phyloP scores from a whole-genome alignment of 2,888 invertebrate genomes.

The Andrena hattorfiana region DNA sequence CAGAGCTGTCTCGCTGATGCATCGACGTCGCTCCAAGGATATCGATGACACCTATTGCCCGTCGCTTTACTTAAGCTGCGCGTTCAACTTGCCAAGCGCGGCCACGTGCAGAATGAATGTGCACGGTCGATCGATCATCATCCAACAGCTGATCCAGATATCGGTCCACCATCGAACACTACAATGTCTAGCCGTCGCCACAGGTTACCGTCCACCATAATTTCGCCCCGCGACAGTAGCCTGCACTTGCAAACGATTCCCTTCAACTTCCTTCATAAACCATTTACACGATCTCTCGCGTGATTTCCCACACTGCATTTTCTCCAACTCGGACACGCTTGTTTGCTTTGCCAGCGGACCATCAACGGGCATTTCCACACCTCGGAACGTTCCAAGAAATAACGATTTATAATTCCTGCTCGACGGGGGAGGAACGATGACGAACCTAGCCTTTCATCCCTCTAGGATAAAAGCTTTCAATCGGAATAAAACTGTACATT shows the following conservation, averaged over 20 bases:
- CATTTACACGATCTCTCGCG: not conserved
- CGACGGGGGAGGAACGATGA: too few species aligned
- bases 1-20: not conserved
- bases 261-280: not conserved
- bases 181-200: not conserved
- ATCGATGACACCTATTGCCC: not conserved
- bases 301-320: not conserved
- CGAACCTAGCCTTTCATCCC: too few species aligned
- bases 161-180: not conserved
- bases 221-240: conserved; percentile 8
- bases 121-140: conserved; percentile 1
- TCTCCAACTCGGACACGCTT: not conserved
- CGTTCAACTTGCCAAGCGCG: not conserved
- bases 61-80: too few species aligned
- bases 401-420: not conserved
- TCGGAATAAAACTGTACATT: too few species aligned
- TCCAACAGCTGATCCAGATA: not conserved
- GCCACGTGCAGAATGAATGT: not conserved
- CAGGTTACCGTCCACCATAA: conserved; percentile 1
- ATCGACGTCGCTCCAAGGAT: not conserved
- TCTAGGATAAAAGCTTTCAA: too few species aligned
- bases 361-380: not conserved
- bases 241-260: not conserved
- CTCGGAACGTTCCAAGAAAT: not conserved
- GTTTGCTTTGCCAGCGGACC: not conserved